phyloP scores from a whole-genome alignment of 2,888 invertebrate genomes.

The Fragum whitleyi region DNA sequence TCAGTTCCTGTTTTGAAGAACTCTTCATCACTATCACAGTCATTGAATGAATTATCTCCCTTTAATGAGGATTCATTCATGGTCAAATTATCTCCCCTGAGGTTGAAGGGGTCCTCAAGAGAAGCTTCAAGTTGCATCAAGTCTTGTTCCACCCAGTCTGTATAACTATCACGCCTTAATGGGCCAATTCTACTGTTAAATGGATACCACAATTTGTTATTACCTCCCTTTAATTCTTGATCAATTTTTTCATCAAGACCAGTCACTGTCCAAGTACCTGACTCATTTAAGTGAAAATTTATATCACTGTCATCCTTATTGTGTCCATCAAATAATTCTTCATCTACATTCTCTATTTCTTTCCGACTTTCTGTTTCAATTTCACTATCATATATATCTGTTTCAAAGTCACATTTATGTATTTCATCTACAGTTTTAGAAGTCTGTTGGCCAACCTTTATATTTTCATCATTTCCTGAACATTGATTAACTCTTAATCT shows the following conservation, averaged over 20 bases:
- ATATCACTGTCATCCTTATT: not conserved
- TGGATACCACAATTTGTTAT: not conserved
- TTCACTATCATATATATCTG: not conserved
- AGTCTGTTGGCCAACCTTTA: not conserved
- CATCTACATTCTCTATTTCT: not conserved
- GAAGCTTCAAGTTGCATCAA: conserved; percentile 27
- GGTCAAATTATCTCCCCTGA: conserved; percentile 24
- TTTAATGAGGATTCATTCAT: not conserved
- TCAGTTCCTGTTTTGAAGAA: not conserved
- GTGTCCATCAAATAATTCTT: not conserved
- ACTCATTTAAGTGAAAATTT: conserved; percentile 17
- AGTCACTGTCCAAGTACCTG: conserved; percentile 10
- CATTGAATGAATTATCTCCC: not conserved
- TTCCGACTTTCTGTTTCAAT: not conserved
- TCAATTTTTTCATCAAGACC: not conserved
- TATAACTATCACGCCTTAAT: not conserved
- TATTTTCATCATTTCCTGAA: too few relatives aligned
- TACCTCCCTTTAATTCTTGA: not conserved
- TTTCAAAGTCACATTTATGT: not conserved
- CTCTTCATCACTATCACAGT: not conserved
- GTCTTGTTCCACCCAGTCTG: conserved; percentile 15
- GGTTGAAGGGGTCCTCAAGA: conserved; percentile 45
- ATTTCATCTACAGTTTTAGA: not conserved
- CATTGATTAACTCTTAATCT: not conserved
- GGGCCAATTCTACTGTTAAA: not conserved